Conservation (phyloP, 2,888 invertebrate species). For the Drosophila fungiperda region DNA sequence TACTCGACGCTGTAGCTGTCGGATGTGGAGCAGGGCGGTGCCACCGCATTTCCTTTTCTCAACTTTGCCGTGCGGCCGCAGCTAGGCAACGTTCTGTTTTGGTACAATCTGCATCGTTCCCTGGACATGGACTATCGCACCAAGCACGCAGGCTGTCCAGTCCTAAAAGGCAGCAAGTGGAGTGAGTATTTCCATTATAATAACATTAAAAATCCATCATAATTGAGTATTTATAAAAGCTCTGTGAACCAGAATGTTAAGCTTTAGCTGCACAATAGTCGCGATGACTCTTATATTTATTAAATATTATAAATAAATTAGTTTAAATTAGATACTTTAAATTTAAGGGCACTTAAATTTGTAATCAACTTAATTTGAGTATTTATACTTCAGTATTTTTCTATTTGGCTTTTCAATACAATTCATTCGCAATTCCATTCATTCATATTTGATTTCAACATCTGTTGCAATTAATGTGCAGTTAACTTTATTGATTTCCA, state of each 20-base stretch:
- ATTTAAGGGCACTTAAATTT: not conserved
- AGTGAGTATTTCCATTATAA: slow-evolving; percentile 86
- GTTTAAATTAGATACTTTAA: not conserved
- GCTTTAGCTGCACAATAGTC: not conserved
- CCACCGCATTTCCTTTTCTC: slow-evolving; percentile 97
- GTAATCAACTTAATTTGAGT: too few relatives aligned
- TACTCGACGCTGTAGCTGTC: slow-evolving; percentile 89
- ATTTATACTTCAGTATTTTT: too few relatives aligned
- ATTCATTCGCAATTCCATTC: not conserved
- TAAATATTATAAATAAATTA: not conserved
- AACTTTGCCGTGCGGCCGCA: slow-evolving; percentile 94
- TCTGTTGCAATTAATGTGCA: not conserved
- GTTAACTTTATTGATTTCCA: not conserved
- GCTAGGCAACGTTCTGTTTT: slow-evolving; percentile 96
- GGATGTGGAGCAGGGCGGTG: slow-evolving; percentile 98
- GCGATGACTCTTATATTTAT: not conserved
- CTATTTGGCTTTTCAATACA: not conserved
- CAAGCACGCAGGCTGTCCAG: slow-evolving; percentile 98
- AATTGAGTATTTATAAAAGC: not conserved
- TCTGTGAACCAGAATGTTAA: not conserved
- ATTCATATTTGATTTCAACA: not conserved
- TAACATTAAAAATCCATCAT: not conserved
- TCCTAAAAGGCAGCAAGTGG: slow-evolving; percentile 98
- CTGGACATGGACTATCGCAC: slow-evolving; percentile 96
- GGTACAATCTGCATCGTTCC: slow-evolving; percentile 96